Evolutionary conservation across 2,797 vertebrate species (phyloP).

Genomic region (Chanos chanos): DNA sequence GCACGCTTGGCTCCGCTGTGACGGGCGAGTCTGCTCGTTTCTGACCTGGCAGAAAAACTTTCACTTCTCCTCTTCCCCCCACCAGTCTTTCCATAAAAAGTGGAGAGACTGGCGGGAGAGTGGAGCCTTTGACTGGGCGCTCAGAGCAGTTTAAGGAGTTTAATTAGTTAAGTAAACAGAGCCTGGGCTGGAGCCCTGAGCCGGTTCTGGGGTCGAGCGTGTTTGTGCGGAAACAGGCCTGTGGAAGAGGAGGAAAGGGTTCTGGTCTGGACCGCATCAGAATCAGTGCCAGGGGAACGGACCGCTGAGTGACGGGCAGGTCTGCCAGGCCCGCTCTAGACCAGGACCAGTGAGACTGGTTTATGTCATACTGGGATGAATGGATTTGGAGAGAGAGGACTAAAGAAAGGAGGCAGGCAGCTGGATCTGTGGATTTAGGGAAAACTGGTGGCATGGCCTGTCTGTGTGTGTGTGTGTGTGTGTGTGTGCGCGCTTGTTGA

Average conservation of each 20-base stretch:
- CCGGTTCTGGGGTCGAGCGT: slow-evolving; percentile 43
- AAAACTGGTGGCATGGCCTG: slow-evolving; percentile 43
- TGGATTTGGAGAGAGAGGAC: not conserved
- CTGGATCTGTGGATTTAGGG: slow-evolving; percentile 69
- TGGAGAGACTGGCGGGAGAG: not conserved
- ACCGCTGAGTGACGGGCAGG: slow-evolving; percentile 53
- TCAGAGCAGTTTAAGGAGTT: slow-evolving; percentile 51
- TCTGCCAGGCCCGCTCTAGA: slow-evolving; percentile 43
- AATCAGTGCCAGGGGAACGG: slow-evolving; percentile 60
- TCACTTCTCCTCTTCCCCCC: no score
- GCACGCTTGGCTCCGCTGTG: no score
- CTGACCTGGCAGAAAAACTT: no score
- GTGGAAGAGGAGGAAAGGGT: slow-evolving; percentile 53
- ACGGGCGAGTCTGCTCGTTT: no score
- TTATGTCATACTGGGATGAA: slow-evolving; percentile 66
- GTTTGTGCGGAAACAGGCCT: slow-evolving; percentile 60
- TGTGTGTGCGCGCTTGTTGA: slow-evolving; percentile 48
- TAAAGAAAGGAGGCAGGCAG: slow-evolving; percentile 57
- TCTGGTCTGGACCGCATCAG: slow-evolving; percentile 62
- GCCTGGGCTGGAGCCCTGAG: slow-evolving; percentile 48
- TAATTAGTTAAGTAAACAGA: slow-evolving; percentile 68
- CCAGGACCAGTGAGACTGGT: slow-evolving; percentile 62
- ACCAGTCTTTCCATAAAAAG: no score
- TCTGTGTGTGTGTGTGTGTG: slow-evolving; percentile 51
- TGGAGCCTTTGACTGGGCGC: not conserved